Evolutionary conservation across 2,888 invertebrate species (phyloP).

Genomic region (Macrophya alboannulata): DNA sequence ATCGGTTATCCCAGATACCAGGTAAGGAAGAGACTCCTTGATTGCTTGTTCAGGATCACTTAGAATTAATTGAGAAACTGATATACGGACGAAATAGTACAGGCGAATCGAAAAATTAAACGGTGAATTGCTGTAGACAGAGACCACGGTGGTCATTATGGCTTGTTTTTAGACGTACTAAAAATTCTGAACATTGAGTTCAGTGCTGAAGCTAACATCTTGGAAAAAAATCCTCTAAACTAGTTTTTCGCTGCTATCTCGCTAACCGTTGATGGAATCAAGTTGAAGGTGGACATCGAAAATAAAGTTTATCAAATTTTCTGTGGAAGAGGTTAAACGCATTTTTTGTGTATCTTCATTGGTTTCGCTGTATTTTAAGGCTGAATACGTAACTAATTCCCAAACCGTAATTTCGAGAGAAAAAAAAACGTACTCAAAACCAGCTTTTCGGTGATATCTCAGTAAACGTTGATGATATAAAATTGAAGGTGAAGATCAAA

Average conservation of each 20-base stretch:
- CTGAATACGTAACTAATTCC: too few relatives aligned
- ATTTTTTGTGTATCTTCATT: neutral
- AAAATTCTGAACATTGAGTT: too few relatives aligned
- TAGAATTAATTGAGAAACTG: neutral
- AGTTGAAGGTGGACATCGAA: neutral
- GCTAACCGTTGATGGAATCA: neutral
- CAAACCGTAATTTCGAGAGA: too few relatives aligned
- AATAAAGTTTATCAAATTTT: neutral
- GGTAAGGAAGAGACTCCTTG: neutral
- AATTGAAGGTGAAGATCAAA: too few relatives aligned
- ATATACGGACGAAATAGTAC: neutral
- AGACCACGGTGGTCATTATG: neutral
- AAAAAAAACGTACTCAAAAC: too few relatives aligned
- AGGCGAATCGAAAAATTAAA: neutral
- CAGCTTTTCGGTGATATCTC: too few relatives aligned
- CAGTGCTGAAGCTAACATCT: neutral
- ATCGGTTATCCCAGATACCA: neutral
- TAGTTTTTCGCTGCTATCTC: neutral
- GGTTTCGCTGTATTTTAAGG: neutral
- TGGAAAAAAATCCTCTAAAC: too few relatives aligned
- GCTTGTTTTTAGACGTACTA: neutral
- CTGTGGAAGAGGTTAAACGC: neutral
- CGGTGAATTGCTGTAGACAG: neutral
- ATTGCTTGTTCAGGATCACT: slow-evolving; percentile 9
- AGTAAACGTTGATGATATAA: too few relatives aligned